A percentile compares a stretch with the other conserved stretches of the same genome.
Evolutionary conservation across 2,113 vertebrate genomes (phyloP).

Genomic region (Mixornis gularis): DNA sequence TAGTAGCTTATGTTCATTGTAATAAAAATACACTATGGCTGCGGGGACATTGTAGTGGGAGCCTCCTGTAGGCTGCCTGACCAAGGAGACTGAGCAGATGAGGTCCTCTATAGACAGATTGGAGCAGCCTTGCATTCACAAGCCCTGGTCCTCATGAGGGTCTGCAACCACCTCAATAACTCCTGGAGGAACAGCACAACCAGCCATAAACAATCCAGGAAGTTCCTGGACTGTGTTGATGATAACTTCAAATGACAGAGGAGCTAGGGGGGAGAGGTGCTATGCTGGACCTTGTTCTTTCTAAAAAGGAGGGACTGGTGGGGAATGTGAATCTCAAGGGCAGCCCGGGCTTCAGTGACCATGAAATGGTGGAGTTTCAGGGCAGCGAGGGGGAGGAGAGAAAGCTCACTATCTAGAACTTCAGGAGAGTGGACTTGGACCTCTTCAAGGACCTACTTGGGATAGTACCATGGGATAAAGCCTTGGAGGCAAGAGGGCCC

Average conservation of each 20-base stretch:
- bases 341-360: background rate
- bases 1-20: background rate
- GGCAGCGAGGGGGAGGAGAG: background rate
- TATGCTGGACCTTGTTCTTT: background rate
- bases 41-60: background rate
- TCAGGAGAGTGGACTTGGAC: background rate
- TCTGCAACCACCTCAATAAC: background rate
- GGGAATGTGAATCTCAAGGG: background rate
- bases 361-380: background rate
- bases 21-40: background rate
- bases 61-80: background rate
- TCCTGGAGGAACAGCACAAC: background rate
- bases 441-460: background rate
- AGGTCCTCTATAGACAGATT: background rate
- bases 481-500: background rate
- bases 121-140: background rate
- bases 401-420: background rate
- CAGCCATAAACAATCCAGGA: fast-evolving
- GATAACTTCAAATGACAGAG: background rate
- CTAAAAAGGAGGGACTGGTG: background rate
- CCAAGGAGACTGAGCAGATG: background rate
- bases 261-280: background rate
- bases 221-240: background rate
- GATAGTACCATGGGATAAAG: background rate
- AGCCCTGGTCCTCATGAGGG: background rate